Percentiles rank a stretch among this genome's conserved stretches.
phyloP scores from a whole-genome alignment of 2,113 vertebrate genomes.

The Clarias magur region DNA sequence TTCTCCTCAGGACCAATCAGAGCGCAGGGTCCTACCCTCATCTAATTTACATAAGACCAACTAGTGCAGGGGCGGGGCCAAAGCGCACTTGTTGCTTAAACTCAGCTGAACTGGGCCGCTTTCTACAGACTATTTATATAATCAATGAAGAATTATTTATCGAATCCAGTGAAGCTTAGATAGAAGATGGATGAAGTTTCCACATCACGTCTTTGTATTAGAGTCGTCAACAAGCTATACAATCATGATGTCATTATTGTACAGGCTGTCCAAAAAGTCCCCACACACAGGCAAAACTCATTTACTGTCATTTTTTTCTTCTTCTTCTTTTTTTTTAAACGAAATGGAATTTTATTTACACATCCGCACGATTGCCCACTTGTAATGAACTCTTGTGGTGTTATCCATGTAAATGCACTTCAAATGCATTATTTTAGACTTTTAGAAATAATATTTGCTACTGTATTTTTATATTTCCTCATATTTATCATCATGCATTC shows the following conservation, averaged over 20 bases:
- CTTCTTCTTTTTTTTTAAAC: too few relatives aligned
- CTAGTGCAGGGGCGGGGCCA: constrained; percentile 59
- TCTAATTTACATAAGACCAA: constrained; percentile 66
- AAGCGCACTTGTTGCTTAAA: constrained; percentile 67
- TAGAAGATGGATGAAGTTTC: background rate
- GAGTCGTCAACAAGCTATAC: background rate
- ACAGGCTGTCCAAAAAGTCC: too few relatives aligned
- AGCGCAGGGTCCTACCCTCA: constrained; percentile 23
- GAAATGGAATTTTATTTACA: too few relatives aligned
- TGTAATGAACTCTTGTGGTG: too few relatives aligned
- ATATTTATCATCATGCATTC: too few relatives aligned
- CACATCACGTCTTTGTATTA: background rate
- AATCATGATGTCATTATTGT: background rate
- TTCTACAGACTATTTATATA: constrained; percentile 4
- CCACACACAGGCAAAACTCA: background rate
- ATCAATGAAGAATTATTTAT: background rate
- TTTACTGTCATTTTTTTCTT: too few relatives aligned
- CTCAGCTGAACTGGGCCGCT: background rate
- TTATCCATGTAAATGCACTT: too few relatives aligned
- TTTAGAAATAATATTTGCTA: too few relatives aligned
- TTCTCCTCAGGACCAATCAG: constrained; percentile 66
- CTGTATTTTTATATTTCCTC: too few relatives aligned
- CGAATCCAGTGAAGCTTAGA: background rate
- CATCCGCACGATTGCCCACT: too few relatives aligned
- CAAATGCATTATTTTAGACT: too few relatives aligned